These are phyloP conservation scores for Sebastes umbrosus DNA, from an alignment of 2,797 vertebrate genomes.

Conservation along the genomic window DNA sequence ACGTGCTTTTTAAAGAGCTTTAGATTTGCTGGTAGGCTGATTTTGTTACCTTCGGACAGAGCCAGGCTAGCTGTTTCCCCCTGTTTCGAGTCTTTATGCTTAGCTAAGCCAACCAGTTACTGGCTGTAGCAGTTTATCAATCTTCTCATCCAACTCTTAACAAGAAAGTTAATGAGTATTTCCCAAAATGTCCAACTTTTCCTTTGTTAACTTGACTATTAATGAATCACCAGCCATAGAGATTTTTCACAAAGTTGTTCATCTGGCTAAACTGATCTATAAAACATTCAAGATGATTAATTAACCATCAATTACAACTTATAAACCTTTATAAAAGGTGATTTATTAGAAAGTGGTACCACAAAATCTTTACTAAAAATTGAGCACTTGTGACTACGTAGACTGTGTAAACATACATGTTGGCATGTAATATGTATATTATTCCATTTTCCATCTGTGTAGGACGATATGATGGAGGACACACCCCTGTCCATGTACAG, in stretches of 20 bases:
- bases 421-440: neutral
- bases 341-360: neutral
- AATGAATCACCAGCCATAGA: neutral
- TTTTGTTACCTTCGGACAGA: neutral
- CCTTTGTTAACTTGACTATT: neutral
- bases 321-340: neutral
- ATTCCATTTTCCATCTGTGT: conserved; percentile 21
- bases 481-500: conserved; percentile 92
- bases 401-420: neutral
- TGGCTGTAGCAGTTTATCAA: neutral
- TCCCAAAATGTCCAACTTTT: neutral
- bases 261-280: neutral
- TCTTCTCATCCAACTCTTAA: no score
- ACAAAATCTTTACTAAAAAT: neutral
- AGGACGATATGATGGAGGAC: conserved; percentile 96
- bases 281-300: neutral
- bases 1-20: no score
- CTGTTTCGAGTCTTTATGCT: neutral
- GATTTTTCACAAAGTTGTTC: neutral
- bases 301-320: neutral
- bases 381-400: neutral
- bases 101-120: neutral
- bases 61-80: neutral
- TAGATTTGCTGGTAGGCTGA: no score
- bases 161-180: neutral